These are phyloP conservation scores for Phrynosoma blainvillii DNA, from an alignment of 2,113 vertebrate species.

Conservation along the genomic window DNA sequence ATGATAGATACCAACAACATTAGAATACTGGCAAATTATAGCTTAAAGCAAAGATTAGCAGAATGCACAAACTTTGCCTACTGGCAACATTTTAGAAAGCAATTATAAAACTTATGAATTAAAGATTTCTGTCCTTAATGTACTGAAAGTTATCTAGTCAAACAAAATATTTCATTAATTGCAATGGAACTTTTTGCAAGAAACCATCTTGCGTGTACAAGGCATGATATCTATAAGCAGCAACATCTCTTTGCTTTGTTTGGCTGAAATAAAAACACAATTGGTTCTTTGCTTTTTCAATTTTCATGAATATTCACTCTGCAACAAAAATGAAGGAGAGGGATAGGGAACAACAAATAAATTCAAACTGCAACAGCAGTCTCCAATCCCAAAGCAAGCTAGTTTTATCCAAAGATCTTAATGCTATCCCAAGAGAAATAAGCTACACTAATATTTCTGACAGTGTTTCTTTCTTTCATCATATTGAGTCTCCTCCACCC, in stretches of 20 bases:
- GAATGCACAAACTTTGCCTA: constrained; percentile 52
- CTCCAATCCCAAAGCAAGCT: constrained; percentile 22
- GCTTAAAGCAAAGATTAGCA: constrained; percentile 55
- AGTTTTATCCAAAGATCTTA: constrained; percentile 43
- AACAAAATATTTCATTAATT: constrained; percentile 68
- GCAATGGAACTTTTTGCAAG: constrained; percentile 52
- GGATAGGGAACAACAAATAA: constrained; percentile 24
- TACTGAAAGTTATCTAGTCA: constrained; percentile 51
- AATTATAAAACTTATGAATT: constrained; percentile 67
- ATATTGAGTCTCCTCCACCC: fast-evolving
- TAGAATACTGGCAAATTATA: constrained; percentile 44
- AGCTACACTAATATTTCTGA: not conserved
- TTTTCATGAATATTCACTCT: constrained; percentile 50
- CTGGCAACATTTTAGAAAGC: constrained; percentile 52
- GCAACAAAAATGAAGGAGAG: constrained; percentile 30
- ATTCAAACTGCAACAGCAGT: constrained; percentile 40
- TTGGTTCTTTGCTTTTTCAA: constrained; percentile 49
- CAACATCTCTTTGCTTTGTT: constrained; percentile 54
- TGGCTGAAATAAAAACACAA: constrained; percentile 55
- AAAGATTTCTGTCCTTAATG: constrained; percentile 62
- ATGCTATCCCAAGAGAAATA: constrained; percentile 15
- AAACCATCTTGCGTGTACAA: constrained; percentile 54
- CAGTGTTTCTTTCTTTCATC: not conserved
- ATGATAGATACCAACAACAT: constrained; percentile 21
- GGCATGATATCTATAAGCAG: constrained; percentile 47